Evolutionary conservation across 1,140 invertebrate species (phyloP), one percentile per base, ranked within the genome.

Genomic region (Copidosoma floridanum): DNA sequence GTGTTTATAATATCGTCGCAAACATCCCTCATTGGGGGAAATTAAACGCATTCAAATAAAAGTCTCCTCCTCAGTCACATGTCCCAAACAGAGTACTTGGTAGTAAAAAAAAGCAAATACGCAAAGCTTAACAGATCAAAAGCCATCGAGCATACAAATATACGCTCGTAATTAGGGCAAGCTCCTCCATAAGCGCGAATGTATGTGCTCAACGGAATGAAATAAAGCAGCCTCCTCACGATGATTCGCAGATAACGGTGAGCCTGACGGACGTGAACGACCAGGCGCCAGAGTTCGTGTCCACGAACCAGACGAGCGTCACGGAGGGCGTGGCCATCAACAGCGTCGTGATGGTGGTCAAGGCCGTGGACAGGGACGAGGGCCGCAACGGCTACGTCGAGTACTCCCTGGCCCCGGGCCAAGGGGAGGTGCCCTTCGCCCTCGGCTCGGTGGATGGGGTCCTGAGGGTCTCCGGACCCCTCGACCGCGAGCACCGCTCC

Each of bases 211-310:
- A n/a, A n/a, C n/a, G n/a, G n/a, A n/a, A n/a, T n/a, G n/a, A n/a
- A n/a, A n/a, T n/a, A n/a, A n/a, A n/a, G n/a, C n/a, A n/a, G n/a
- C n/a, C n/a, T n/a, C n/a, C n/a, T n/a, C n/a, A n/a, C n/a, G 29
- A 32, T 12, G 29, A 8, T 6, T 18, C 6, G 10, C 80, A 94
- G 90, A 92, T 97, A 35, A 93, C 86, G 20, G 88, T 98, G 61
- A 85, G 88, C 52, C 79, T 98, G 38, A 86, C 92, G 73, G 95
- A 98, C 78, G 90, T 97, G 18, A 98, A 98, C 80, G 96, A 99
- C 77, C 89, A 94, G 83, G 85, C 91, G 12, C 96, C 97, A 0
- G 86, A 90, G 71, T 98, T 99, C 79, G 85, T 94, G 65, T 88
- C 90, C 7, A 82, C 89, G 1, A 92, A 90, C 67, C 85, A 87